Base-by-base conservation (phyloP, 2,113 vertebrate genomes). In the Heterotis niloticus region DNA sequence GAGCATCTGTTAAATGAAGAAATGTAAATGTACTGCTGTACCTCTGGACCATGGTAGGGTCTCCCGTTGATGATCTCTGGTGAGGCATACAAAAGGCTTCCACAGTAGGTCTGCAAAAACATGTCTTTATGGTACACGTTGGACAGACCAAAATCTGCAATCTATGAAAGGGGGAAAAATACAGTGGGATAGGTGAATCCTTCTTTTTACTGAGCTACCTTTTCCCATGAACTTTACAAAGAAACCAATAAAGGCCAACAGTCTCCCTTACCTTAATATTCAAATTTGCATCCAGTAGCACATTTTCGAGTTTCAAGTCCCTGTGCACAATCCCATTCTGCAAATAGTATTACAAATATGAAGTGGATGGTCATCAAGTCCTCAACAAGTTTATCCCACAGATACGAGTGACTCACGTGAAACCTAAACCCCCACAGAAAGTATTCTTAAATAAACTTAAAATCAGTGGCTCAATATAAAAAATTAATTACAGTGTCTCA, bases 221-320 rank as follows among this genome's bases (percentile, higher is more conserved):
- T 62, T 20, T 62, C 11, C 20, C 13, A 4, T 4, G 3, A 62
- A 17, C 34, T 44, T 44, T 44, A 44, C 34, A 44, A 2, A 44
- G 34, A 44, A 44, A 4, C 3, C 34, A 44, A 7, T 44, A 2
- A 44, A 7, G 7, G 34, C 34, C 34, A 44, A 44, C 34, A 44
- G 17, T 1, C 5, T 34, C n/a, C 26, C 23, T 68, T 93, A 99
- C 98, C 96, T 99, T 99, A 86, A 99, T 99, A 89, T 99, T 98
- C 89, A 95, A 95, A 92, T 94, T 98, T 91, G 98, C 98, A 88
- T 99, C 98, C 74, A 99, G 95, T 90, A 99, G 94, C 87, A 99
- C 97, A 79, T 99, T 99, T 93, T 99, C 98, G 92, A 99, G 91
- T 94, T 99, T 99, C 87, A 99, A 87, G 89, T 99, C 98, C 88